These are phyloP conservation scores for Aurelia sp. DNA, from an alignment of 30 jellyfish, hydroid and myxozoan genomes.

Conservation along the genomic window DNA sequence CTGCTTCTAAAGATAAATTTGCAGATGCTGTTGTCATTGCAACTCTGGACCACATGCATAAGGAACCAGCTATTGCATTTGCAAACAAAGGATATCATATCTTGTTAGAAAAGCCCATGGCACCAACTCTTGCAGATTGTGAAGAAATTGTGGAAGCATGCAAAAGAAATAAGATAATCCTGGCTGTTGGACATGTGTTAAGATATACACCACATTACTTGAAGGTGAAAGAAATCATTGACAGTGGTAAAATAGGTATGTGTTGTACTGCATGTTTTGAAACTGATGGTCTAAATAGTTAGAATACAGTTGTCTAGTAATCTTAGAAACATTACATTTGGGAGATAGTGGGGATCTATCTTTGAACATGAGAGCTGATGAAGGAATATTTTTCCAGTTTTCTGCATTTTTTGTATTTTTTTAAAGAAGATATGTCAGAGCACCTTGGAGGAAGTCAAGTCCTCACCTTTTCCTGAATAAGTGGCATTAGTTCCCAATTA, in stretches of 20 bases:
- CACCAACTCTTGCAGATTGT: conserved; percentile 85
- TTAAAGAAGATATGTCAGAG: too few species aligned
- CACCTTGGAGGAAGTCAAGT: too few species aligned
- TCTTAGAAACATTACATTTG: too few species aligned
- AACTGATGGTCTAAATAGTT: neutral
- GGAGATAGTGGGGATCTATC: too few species aligned
- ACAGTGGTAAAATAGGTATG: conserved; percentile 87
- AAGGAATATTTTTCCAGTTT: too few species aligned
- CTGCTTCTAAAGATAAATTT: conserved; percentile 68
- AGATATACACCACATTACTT: conserved; percentile 72
- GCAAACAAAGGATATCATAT: conserved; percentile 87
- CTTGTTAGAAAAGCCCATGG: conserved; percentile 91
- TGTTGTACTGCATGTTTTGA: too few species aligned
- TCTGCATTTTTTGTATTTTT: too few species aligned
- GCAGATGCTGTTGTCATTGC: conserved; percentile 98
- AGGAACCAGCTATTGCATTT: conserved; percentile 84
- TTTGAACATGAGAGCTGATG: too few species aligned
- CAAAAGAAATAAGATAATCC: conserved; percentile 60
- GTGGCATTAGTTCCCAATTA: too few species aligned
- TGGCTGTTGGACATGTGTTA: conserved; percentile 88
- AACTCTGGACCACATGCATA: conserved; percentile 77
- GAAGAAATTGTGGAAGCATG: conserved; percentile 82
- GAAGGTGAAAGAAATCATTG: conserved; percentile 78
- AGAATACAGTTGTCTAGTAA: neutral
- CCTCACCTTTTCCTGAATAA: too few species aligned